Conservation (phyloP, 1,140 invertebrate species). For the Diabrotica virgifera region DNA sequence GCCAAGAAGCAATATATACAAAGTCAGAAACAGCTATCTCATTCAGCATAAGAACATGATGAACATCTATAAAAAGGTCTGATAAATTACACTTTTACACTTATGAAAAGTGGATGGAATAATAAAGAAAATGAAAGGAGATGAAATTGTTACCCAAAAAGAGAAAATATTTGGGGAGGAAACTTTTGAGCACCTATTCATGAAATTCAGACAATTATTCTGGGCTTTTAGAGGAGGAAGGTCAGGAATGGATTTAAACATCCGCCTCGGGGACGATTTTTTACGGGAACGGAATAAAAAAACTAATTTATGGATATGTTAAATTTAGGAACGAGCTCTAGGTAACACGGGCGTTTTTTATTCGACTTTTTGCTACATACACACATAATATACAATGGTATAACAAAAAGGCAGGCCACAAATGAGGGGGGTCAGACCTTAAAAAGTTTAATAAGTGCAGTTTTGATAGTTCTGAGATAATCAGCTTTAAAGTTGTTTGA, state of each 20-base stretch:
- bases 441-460: no score
- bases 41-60: not conserved
- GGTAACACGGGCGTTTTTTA: no score
- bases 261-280: not conserved
- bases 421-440: no score
- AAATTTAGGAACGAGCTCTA: no score
- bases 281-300: not conserved
- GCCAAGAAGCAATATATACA: not conserved
- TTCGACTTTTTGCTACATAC: no score
- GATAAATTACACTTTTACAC: conserved; percentile 3
- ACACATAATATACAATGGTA: no score
- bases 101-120: conserved; percentile 2
- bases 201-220: not conserved
- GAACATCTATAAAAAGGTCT: conserved; percentile 1
- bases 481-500: no score
- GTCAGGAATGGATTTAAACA: conserved; percentile 2
- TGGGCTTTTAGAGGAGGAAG: not conserved
- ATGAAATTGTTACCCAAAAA: conserved; percentile 1
- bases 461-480: no score
- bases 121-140: not conserved
- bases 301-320: no score
- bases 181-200: not conserved
- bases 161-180: not conserved
- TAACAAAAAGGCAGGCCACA: no score
- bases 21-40: not conserved